Base-by-base conservation (phyloP, 2,888 invertebrate genomes). In the Parasteatoda lunata region DNA sequence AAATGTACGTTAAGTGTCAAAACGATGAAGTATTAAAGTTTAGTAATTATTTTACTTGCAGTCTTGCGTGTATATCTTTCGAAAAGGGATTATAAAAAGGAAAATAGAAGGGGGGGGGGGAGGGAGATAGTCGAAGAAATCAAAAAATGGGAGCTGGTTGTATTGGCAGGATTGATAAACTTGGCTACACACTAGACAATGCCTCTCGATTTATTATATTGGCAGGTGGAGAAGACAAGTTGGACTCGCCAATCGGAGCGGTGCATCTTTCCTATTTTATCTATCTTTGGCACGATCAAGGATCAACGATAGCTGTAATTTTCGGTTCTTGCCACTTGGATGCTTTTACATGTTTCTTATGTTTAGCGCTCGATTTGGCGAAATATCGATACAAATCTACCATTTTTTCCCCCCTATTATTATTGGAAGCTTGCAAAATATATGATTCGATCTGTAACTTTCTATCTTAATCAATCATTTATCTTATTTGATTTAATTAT, bases 91-190 rank as follows among this genome's bases (percentile, higher is more conserved):
- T 75, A 73, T 81, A 66, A 30, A 76, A 68, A 69, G 66, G 71
- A 71, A 77, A 77, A 6, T 6, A 49, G 8, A 45, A 5, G 30
- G 75, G 52, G 30, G 52, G 68, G 69, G 11, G 30, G 51, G 54
- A 59, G 66, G 69, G 69, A 65, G 70, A 64, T 45, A 52, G 69
- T 49, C 54, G 75, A 68, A 59, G 45, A 70, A 70, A 71, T 70
- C 70, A 11, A 71, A 71, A 81, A 75, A 75, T 59, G 79, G 81
- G 75, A 76, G 76, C 85, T 48, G 85, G 76, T 85, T 80, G 85
- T 85, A 85, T 85, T 85, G 85, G 85, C 85, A 85, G 85, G 76
- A 80, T 85, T 85, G 85, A 85, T 85, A 85, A 85, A 85, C 76
- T 77, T 71, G 69, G 71, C 76, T 77, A 71, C 83, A 73, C 77